Evolutionary conservation across 37 sponge, comb jelly and placozoan genomes (phyloP).

Genomic region (Theonella swinhoei): DNA sequence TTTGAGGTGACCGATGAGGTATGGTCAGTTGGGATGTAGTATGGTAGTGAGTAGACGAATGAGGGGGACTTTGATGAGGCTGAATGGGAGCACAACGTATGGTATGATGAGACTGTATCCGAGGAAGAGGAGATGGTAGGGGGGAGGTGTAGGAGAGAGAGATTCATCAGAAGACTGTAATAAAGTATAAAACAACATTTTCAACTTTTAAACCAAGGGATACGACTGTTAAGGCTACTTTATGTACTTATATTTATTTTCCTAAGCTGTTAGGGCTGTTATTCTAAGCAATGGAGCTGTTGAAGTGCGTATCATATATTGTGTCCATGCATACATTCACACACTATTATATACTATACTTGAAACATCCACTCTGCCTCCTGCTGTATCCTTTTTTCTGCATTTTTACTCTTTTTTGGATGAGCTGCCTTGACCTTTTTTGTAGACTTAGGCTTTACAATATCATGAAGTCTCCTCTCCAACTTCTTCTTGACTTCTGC

Average conservation of each 20-base stretch:
- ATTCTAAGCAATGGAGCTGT: no score
- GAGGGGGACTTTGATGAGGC: neutral
- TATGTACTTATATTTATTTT: no score
- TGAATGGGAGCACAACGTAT: no score
- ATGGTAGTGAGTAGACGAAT: neutral
- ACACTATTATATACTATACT: neutral
- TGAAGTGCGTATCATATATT: no score
- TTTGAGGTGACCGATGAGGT: neutral
- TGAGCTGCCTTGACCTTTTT: neutral
- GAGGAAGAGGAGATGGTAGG: neutral
- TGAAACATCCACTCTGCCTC: conserved; percentile 3
- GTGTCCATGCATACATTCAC: no score
- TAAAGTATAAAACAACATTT: no score
- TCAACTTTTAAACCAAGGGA: no score
- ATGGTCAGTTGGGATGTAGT: no score
- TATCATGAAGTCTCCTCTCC: neutral
- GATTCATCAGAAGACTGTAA: neutral
- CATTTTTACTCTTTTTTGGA: neutral
- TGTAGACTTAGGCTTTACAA: neutral
- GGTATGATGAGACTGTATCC: neutral
- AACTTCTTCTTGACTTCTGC: neutral
- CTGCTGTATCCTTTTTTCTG: neutral
- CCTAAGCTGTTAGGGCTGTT: no score
- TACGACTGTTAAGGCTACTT: no score
- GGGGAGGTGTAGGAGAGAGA: neutral